phyloP scores from a whole-genome alignment of 2,113 vertebrate genomes.

The Ginglymostoma cirratum region DNA sequence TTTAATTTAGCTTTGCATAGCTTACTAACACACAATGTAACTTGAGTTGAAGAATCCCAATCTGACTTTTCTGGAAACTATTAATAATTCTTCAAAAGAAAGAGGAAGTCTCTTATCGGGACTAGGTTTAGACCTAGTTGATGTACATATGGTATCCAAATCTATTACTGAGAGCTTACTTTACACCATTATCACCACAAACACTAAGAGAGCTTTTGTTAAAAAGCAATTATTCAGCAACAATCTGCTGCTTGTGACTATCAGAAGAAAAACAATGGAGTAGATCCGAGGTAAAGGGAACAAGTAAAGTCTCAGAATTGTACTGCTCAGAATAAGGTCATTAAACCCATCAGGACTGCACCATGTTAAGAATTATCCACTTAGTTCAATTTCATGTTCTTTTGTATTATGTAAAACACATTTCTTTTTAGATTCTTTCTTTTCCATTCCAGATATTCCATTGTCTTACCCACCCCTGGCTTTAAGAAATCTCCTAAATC shows the following conservation, averaged over 20 bases:
- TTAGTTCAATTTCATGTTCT: neutral
- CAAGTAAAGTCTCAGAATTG: neutral
- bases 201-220: neutral
- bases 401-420: neutral
- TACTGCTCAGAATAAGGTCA: no score
- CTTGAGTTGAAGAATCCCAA: neutral
- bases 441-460: neutral
- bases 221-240: neutral
- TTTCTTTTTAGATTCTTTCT: no score
- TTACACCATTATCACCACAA: neutral
- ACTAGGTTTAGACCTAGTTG: neutral
- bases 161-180: neutral
- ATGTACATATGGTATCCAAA: neutral
- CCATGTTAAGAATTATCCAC: neutral
- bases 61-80: neutral
- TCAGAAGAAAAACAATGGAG: neutral
- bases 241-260: neutral
- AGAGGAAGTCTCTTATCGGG: neutral
- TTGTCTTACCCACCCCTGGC: neutral
- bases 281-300: neutral
- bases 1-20: neutral
- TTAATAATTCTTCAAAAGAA: neutral
- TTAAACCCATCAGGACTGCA: neutral
- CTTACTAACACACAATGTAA: neutral
- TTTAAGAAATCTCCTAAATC: neutral